These are phyloP conservation scores for Oryctolagus cuniculus DNA, from an alignment of 2,113 vertebrate species.

Conservation along the genomic window DNA sequence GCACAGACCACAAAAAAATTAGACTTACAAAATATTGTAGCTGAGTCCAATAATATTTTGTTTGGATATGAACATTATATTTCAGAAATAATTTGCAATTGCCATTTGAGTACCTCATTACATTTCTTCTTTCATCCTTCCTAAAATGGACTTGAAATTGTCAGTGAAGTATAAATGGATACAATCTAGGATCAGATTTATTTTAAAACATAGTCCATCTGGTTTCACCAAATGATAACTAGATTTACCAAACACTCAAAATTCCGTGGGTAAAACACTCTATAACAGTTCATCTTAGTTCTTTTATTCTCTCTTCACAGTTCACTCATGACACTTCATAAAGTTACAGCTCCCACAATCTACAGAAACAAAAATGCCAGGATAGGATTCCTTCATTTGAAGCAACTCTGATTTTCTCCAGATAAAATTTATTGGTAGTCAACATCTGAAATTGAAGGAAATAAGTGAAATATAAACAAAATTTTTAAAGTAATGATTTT, in stretches of 20 bases:
- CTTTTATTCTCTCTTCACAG: not conserved
- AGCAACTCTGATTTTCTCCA: not conserved
- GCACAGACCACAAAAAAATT: too few species aligned
- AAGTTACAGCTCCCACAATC: not conserved
- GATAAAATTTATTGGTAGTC: not conserved
- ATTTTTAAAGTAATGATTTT: not conserved
- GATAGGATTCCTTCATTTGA: not conserved
- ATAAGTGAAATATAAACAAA: not conserved
- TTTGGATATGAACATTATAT: not conserved
- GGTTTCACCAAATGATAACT: not conserved
- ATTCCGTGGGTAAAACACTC: not conserved
- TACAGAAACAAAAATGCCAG: not conserved
- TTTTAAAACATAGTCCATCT: not conserved
- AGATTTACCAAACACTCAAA: not conserved
- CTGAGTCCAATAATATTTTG: not conserved
- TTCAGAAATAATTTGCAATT: not conserved
- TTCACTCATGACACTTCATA: not conserved
- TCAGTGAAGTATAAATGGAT: not conserved
- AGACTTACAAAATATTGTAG: not conserved
- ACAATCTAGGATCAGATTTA: not conserved
- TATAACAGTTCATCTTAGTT: not conserved
- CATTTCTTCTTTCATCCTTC: not conserved
- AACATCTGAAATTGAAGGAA: not conserved
- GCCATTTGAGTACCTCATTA: not conserved
- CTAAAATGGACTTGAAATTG: not conserved